Base-by-base conservation (phyloP, 2,797 vertebrate species). In the Pagetopsis macropterus region DNA sequence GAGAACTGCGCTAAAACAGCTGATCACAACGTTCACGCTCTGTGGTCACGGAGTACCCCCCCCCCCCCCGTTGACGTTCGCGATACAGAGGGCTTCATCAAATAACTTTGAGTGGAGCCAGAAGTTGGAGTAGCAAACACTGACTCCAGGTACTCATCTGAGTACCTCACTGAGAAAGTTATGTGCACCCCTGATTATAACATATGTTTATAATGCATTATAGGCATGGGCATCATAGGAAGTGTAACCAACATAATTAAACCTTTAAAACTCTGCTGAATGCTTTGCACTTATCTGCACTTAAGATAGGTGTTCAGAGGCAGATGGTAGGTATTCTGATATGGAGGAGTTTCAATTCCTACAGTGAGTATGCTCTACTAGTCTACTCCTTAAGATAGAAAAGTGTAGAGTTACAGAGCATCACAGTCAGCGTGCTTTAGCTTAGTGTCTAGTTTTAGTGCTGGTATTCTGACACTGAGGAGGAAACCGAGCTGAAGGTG, bases 361-460 rank as follows among this genome's bases (percentile, higher is more conserved):
- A 21, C 49, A 64, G 73, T 79, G 65, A 71, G 71, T 65, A 62
- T 75, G 56, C 64, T 68, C 33, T 55, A 43, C 37, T 66, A n/a
- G n/a, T n/a, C n/a, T n/a, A n/a, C n/a, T n/a, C n/a, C 72, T 51
- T 40, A 44, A 5, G 19, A 55, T 66, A 37, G 14, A 52, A 54
- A 71, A 62, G 8, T 56, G 21, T 11, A 13, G 23, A 49, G 65
- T 49, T 64, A 50, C 64, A 65, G 19, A 64, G 51, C 14, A 14
- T 71, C 61, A 44, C 70, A 68, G 73, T 75, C 6, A 9, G 21
- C 27, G 17, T 67, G 74, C 58, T 64, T 54, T 58, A 74, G 72
- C 75, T 81, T 59, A 63, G 76, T 46, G 62, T 80, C 64, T 77
- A 23, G 70, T 75, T 71, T 82, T 80, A 83, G 70, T 69, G 52